These are phyloP conservation scores for Uromys caudimaculatus DNA, from an alignment of 2,797 vertebrate genomes.

Conservation along the genomic window DNA sequence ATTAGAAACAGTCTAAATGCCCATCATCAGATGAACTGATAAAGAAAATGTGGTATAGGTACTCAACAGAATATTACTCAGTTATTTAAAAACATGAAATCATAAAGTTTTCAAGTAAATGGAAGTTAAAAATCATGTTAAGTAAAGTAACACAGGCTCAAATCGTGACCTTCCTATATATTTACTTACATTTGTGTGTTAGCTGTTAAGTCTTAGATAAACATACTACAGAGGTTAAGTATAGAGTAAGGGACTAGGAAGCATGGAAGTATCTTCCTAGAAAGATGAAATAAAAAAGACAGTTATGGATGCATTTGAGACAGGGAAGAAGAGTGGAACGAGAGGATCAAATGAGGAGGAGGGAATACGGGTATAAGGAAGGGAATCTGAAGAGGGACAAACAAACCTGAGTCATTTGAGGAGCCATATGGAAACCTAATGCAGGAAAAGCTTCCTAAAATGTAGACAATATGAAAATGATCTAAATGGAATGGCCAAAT, in stretches of 20 bases:
- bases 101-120: background rate
- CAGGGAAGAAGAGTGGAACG: background rate
- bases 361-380: background rate
- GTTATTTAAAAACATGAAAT: background rate
- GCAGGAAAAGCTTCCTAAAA: background rate
- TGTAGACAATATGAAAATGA: background rate
- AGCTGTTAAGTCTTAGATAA: background rate
- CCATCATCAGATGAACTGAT: background rate
- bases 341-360: background rate
- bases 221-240: background rate
- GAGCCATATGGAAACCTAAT: background rate
- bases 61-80: background rate
- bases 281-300: background rate
- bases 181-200: background rate
- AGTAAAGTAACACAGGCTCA: background rate
- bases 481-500: background rate
- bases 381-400: background rate
- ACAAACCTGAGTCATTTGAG: background rate
- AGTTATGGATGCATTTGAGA: background rate
- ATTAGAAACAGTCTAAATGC: background rate
- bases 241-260: background rate
- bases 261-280: background rate
- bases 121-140: background rate
- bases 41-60: background rate
- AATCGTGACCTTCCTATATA: background rate